phyloP scores from a whole-genome alignment of 2,888 invertebrate genomes.

The Gryllus longicercus region DNA sequence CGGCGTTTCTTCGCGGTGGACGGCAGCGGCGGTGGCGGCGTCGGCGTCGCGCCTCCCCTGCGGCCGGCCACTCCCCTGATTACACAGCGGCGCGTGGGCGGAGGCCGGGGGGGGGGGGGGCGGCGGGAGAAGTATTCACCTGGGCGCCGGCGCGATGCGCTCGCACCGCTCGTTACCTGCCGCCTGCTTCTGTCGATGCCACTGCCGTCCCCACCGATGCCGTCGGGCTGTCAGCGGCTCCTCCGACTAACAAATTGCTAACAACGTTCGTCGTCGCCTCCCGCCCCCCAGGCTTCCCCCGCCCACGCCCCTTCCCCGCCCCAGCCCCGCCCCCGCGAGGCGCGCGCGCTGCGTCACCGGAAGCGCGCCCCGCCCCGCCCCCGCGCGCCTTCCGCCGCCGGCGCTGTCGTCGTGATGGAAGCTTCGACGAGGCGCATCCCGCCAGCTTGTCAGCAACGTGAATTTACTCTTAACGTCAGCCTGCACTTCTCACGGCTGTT shows the following conservation, averaged over 20 bases:
- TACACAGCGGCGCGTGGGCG: not conserved
- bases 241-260: constrained; percentile 1
- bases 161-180: not conserved
- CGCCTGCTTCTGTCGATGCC: not conserved
- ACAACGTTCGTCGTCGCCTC: constrained; percentile 4
- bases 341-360: too few relatives aligned
- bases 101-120: not conserved
- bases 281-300: not conserved
- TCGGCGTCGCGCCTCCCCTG: not conserved
- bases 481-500: too few relatives aligned
- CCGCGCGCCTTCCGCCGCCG: too few relatives aligned
- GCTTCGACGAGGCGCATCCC: too few relatives aligned
- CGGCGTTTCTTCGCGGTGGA: not conserved
- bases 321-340: too few relatives aligned
- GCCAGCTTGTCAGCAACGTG: too few relatives aligned
- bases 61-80: not conserved
- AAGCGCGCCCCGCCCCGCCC: too few relatives aligned
- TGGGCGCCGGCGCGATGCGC: constrained; percentile 9
- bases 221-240: not conserved
- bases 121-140: constrained; percentile 2
- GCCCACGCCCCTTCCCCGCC: not conserved
- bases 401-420: too few relatives aligned
- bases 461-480: too few relatives aligned
- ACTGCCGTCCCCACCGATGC: not conserved
- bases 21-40: not conserved